Evolutionary conservation across 2,797 vertebrate genomes (phyloP), one percentile per base, ranked within the genome.

Genomic region (Thaleichthys pacificus): DNA sequence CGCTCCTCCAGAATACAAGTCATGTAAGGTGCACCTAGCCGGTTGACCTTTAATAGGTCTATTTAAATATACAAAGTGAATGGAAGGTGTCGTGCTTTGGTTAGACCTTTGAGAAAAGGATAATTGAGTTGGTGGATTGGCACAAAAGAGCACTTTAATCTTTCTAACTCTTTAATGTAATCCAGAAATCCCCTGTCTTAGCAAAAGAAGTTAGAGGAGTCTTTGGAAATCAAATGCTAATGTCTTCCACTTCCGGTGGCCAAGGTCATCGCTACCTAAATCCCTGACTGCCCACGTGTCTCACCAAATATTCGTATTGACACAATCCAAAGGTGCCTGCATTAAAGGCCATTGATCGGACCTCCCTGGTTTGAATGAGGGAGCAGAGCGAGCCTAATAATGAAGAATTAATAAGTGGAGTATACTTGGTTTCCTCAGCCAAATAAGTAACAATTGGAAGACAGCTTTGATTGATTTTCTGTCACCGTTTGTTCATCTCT

Each of bases 131-230:
- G 0, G 19, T 72, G 74, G 71, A 72, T 74, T 69, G 51, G 70
- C 42, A 68, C 84, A 87, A 82, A 87, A 87, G 76, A 72, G 78
- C 70, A 56, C 35, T 86, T 84, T 87, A 85, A 89, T 91, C 83
- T 81, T 66, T 75, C 22, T 26, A n/a, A 75, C 65, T 74, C 19
- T 71, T 80, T 82, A 77, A 78, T 78, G 69, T 24, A 15, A 78
- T 68, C 66, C 3, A 0, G 76, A 86, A 81, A 78, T 82, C 77
- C 78, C 68, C 11, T 15, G 49, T 51, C 57, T 75, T 77, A 66
- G 80, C 21, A 70, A 66, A 66, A 61, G 69, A 80, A 57, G 61
- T 51, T 68, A 54, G 82, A 70, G 19, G 68, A 72, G 65, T 38
- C 1, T 17, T 56, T 1, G 11, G 56, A 72, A 70, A 73, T 70